Conservation (phyloP, 2,888 invertebrate genomes). For the Drosophila lacicola region DNA sequence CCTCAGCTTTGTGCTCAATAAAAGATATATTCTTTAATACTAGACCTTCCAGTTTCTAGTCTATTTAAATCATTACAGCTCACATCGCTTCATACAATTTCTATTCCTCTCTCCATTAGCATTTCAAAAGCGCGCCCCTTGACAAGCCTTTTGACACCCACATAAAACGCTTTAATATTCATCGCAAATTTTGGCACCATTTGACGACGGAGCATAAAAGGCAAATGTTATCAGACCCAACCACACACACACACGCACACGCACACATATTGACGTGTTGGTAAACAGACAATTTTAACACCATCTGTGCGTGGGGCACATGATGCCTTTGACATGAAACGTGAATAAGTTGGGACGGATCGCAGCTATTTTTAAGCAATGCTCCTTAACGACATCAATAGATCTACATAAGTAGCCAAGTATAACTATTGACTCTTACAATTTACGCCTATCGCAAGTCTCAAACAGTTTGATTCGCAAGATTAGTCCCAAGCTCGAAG, state of each 20-base stretch:
- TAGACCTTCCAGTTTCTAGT: background rate
- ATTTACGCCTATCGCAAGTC: constrained; percentile 46
- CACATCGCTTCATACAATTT: background rate
- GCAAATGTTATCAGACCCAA: constrained; percentile 41
- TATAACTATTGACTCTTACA: constrained; percentile 52
- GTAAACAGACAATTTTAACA: constrained; percentile 68
- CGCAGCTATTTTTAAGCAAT: constrained; percentile 67
- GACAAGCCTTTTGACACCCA: constrained; percentile 34
- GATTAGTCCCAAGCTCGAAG: constrained; percentile 44
- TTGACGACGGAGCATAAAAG: constrained; percentile 58
- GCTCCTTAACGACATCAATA: constrained; percentile 72
- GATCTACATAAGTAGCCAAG: constrained; percentile 38
- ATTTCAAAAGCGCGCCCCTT: constrained; percentile 35
- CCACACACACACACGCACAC: constrained; percentile 1
- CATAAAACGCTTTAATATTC: constrained; percentile 57
- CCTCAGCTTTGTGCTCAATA: background rate
- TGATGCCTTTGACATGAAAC: constrained; percentile 48
- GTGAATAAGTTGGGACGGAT: constrained; percentile 40
- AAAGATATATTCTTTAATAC: background rate
- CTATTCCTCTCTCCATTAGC: constrained; percentile 48
- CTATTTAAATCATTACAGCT: background rate
- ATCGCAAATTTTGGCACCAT: constrained; percentile 67
- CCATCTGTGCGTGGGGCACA: constrained; percentile 56
- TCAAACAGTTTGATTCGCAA: constrained; percentile 39
- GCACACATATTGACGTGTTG: constrained; percentile 17